Conservation (phyloP, 2,797 vertebrate species). For the Alfaro cultratus region DNA sequence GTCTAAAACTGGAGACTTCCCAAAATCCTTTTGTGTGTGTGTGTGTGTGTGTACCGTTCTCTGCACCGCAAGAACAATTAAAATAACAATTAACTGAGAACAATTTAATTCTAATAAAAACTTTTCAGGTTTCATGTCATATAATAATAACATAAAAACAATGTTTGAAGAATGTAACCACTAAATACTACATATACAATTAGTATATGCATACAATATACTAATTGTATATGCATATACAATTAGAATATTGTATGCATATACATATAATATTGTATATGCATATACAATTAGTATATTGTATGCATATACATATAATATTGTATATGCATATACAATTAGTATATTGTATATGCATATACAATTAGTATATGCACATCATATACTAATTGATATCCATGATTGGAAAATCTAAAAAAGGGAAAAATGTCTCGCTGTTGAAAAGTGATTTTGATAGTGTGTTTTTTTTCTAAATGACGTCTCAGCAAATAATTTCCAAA, state of each 20-base stretch:
- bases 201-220: too few relatives aligned
- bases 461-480: not conserved
- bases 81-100: not conserved
- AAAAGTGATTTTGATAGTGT: not conserved
- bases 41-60: not conserved
- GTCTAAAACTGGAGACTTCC: not conserved
- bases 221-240: too few relatives aligned
- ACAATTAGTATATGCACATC: too few relatives aligned
- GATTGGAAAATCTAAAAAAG: not conserved
- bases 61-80: not conserved
- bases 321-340: too few relatives aligned
- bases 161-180: not conserved
- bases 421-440: not conserved
- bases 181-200: not conserved
- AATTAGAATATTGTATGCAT: too few relatives aligned
- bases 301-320: too few relatives aligned
- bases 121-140: not conserved
- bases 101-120: not conserved
- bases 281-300: too few relatives aligned
- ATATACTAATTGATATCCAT: not conserved
- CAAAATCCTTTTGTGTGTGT: not conserved
- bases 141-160: not conserved
- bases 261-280: too few relatives aligned
- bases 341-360: too few relatives aligned
- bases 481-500: not conserved